phyloP scores from a whole-genome alignment of 2,888 invertebrate genomes.

The Auanema freiburgensis region DNA sequence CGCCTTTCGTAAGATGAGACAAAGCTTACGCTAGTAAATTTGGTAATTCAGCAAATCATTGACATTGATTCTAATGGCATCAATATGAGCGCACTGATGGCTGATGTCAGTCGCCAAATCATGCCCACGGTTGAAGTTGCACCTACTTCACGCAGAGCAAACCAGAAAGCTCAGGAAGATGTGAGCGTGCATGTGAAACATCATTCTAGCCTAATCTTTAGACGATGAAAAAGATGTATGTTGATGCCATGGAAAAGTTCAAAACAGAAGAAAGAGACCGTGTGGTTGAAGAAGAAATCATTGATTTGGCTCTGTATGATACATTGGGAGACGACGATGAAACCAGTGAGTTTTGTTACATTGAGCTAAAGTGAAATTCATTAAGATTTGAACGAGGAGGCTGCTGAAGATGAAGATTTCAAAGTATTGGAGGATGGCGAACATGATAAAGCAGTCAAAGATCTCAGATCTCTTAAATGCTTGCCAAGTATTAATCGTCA shows the following conservation, averaged over 20 bases:
- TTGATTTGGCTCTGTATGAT: conserved; percentile 44
- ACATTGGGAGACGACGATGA: no score
- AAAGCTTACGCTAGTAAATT: not conserved
- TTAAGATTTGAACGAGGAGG: no score
- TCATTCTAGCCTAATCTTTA: not conserved
- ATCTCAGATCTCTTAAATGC: no score
- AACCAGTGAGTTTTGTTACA: no score
- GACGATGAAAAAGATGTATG: conserved; percentile 67
- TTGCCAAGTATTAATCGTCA: no score
- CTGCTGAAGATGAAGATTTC: no score
- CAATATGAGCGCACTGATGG: conserved; percentile 22
- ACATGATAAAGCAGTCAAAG: no score
- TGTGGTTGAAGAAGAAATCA: conserved; percentile 26
- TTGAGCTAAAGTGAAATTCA: no score
- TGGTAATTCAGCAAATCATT: conserved; percentile 19
- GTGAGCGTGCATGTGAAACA: not conserved
- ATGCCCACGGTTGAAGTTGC: not conserved
- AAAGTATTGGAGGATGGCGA: no score
- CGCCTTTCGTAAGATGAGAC: conserved; percentile 36
- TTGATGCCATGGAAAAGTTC: conserved; percentile 24
- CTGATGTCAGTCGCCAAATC: conserved; percentile 18
- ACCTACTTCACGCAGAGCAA: not conserved
- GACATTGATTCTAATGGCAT: conserved; percentile 11
- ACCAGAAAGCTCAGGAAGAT: not conserved
- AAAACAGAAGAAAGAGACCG: conserved; percentile 31